These are phyloP conservation scores for Hesperophylax magnus DNA, from an alignment of 1,140 invertebrate species.

Conservation along the genomic window DNA sequence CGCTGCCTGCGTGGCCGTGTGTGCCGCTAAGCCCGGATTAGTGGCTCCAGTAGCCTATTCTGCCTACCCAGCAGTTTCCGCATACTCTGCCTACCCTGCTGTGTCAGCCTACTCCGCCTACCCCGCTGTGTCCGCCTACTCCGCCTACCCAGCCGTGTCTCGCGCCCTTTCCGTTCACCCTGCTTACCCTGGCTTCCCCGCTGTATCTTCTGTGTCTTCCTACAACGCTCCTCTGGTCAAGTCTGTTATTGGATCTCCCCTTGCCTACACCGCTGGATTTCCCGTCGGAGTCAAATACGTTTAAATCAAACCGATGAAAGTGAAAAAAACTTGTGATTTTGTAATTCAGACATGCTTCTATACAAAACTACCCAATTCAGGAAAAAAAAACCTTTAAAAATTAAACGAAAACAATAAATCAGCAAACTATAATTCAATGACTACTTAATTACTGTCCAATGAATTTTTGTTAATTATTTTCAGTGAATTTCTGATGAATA, in stretches of 20 bases:
- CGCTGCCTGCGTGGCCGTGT: constrained; percentile 69
- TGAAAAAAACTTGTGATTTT: too few species aligned
- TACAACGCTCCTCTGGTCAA: constrained; percentile 57
- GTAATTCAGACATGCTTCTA: too few species aligned
- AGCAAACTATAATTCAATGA: too few species aligned
- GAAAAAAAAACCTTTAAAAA: background rate
- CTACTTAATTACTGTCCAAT: too few species aligned
- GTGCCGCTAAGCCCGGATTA: constrained; percentile 67
- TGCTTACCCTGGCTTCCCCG: constrained; percentile 2
- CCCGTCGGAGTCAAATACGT: constrained; percentile 31
- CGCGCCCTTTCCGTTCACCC: constrained; percentile 60
- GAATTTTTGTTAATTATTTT: too few species aligned
- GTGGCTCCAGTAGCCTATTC: constrained; percentile 57
- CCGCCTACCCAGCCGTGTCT: background rate
- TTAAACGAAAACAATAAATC: background rate
- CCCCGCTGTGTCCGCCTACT: constrained; percentile 55
- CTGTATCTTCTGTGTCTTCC: background rate
- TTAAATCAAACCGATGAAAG: background rate
- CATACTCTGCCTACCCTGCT: constrained; percentile 46
- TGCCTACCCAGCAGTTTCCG: constrained; percentile 43
- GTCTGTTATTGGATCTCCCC: constrained; percentile 29
- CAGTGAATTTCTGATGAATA: too few species aligned
- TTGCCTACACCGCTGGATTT: constrained; percentile 47
- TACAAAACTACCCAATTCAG: background rate
- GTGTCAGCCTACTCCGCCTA: constrained; percentile 47